Base-by-base conservation (phyloP, 2,888 invertebrate species). In the Pheosia tremula region DNA sequence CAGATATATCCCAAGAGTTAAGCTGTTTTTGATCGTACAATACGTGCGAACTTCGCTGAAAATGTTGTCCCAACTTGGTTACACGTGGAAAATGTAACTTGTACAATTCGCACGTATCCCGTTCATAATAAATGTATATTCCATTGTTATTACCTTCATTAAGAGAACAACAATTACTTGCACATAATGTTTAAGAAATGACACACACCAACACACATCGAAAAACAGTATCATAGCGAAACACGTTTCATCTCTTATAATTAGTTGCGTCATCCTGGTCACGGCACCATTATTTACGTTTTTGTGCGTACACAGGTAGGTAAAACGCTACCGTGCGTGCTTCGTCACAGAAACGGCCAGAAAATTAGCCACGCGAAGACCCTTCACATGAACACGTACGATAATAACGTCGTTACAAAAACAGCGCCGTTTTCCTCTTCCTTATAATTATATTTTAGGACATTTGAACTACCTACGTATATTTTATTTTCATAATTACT, bases 231-330 rank as follows among this genome's bases (percentile, higher is more conserved):
- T 47, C 47, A 47, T n/a, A 47, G 24, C 50, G 24, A 24, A 50
- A 50, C 50, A 50, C 50, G 50, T 50, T 9, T 50, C 50, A 50
- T 50, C 50, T 50, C 50, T n/a, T n/a, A 43, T 47, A 47, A 47
- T 47, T 47, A 47, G 47, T 9, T n/a, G 47, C 47, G n/a, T 47
- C 47, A 47, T 47, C 47, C 47, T 47, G 11, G 47, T 47, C 47
- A 47, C 47, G 47, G 47, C n/a, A 47, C 11, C n/a, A n/a, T 47
- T 47, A 47, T 47, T 24, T 47, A 47, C 47, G 50, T 50, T 24
- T 50, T 50, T 50, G 24, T 24, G 24, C 24, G 50, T 50, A 24
- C 49, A 24, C 50, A 50, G 50, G 50, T 24, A 24, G 49, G 50
- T 24, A 7, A 5, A 10, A 50, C 13, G 24, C 5, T 24, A 8